Percentiles rank a stretch among this genome's conserved stretches.
phyloP scores from a whole-genome alignment of 2,888 invertebrate species.

The Caprella mutica region DNA sequence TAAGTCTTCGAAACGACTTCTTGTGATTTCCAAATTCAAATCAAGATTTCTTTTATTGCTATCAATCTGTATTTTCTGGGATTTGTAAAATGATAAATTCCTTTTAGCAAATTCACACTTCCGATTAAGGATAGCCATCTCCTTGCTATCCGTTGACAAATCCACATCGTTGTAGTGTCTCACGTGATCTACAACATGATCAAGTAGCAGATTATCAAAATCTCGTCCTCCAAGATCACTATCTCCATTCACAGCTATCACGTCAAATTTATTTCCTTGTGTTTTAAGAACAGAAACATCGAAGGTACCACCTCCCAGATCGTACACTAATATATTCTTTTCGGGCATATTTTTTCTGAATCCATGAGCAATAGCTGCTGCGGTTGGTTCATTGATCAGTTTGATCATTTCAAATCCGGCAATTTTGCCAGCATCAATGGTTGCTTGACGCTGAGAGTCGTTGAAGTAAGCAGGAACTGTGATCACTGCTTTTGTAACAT shows the following conservation, averaged over 20 bases:
- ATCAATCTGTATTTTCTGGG: neutral
- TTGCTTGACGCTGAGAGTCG: slow-evolving; percentile 1
- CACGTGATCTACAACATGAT: neutral
- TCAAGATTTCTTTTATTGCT: no score
- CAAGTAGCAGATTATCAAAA: neutral
- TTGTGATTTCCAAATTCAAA: neutral
- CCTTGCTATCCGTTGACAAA: neutral
- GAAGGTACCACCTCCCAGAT: no score
- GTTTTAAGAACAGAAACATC: neutral
- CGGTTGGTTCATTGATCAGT: neutral
- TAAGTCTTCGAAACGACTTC: neutral
- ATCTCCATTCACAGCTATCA: neutral
- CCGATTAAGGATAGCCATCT: neutral
- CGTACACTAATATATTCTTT: slow-evolving; percentile 1
- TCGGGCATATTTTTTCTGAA: neutral
- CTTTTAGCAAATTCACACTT: neutral
- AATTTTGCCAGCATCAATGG: neutral
- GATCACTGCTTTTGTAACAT: neutral
- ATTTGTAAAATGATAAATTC: neutral
- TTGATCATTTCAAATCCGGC: neutral
- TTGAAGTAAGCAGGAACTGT: slow-evolving; percentile 6
- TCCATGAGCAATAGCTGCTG: neutral
- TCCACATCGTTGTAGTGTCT: neutral
- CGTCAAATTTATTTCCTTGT: neutral
- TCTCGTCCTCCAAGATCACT: slow-evolving; percentile 1